Conservation (phyloP, 2,888 invertebrate species). For the Stegana nigrithorax region DNA sequence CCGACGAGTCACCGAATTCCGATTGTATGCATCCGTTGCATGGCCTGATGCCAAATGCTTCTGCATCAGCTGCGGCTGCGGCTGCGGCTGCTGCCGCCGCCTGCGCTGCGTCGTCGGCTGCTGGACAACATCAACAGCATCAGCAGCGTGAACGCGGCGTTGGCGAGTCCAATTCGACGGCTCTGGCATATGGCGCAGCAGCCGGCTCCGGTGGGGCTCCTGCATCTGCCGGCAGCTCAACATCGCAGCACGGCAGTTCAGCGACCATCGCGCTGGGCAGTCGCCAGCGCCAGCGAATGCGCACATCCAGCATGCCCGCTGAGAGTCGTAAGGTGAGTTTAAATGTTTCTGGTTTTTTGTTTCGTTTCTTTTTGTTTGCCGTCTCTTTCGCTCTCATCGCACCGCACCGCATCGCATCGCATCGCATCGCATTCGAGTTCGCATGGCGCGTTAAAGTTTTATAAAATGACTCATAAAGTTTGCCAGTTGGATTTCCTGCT, state of each 20-base stretch:
- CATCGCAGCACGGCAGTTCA: constrained; percentile 46
- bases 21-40: background rate
- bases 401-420: no score
- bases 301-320: constrained; percentile 68
- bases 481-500: background rate
- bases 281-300: constrained; percentile 62
- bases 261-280: constrained; percentile 50
- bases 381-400: no score
- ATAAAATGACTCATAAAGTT: background rate
- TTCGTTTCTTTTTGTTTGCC: constrained; percentile 6
- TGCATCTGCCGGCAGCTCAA: no score
- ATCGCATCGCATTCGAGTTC: no score
- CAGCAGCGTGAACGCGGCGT: constrained; percentile 39
- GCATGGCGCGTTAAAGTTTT: background rate
- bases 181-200: constrained; percentile 14
- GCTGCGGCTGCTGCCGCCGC: constrained; percentile 3
- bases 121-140: constrained; percentile 29
- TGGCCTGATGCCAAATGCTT: background rate
- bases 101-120: no score
- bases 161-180: constrained; percentile 23
- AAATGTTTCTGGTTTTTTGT: constrained; percentile 9
- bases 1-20: background rate
- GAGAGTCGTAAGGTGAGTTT: constrained; percentile 66
- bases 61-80: constrained; percentile 18
- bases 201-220: no score